Evolutionary conservation across 2,113 vertebrate genomes (phyloP), one percentile per base, ranked within the genome.

Genomic region (Picathartes gymnocephalus): DNA sequence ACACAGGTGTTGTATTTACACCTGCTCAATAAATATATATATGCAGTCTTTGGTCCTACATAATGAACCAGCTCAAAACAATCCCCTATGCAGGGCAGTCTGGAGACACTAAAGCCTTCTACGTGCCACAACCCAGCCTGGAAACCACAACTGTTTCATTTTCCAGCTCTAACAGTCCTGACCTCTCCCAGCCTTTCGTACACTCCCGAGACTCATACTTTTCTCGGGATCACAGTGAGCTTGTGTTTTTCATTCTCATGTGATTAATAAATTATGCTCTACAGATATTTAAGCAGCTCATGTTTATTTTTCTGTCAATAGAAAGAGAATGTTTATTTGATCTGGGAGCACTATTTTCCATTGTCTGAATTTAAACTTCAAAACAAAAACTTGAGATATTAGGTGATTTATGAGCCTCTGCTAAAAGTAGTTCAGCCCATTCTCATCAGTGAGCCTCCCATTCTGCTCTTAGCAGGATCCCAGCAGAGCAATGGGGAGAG

Each of bases 201-300:
- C 73, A 50, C 92, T 69, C 92, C 77, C 0, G 31, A 95, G 95
- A 88, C 88, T 92, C 92, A 80, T 83, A 35, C 83, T 96, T 90
- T 48, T 68, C 86, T 84, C 0, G 0, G 89, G 83, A 92, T 76
- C 77, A 72, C 84, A 89, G 66, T 22, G 28, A 70, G 73, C 50
- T 82, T 92, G 40, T 91, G 80, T 45, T 94, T 96, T 89, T 45
- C 86, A 61, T 87, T 83, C 91, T 94, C 90, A 39, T 81, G 93
- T 79, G 91, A 93, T 94, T 95, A 96, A 96, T 95, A 94, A 97
- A 95, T 96, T 92, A 91, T 69, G 54, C 66, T 79, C 66, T 44
- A 76, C 73, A 81, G 94, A 97, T 90, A 92, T 91, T 91, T 94
- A 96, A 86, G 66, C 91, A 45, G 69, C 70, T 87, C 24, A 1